Base-by-base conservation (phyloP, 1,140 invertebrate genomes). In the Hesperophylax magnus region DNA sequence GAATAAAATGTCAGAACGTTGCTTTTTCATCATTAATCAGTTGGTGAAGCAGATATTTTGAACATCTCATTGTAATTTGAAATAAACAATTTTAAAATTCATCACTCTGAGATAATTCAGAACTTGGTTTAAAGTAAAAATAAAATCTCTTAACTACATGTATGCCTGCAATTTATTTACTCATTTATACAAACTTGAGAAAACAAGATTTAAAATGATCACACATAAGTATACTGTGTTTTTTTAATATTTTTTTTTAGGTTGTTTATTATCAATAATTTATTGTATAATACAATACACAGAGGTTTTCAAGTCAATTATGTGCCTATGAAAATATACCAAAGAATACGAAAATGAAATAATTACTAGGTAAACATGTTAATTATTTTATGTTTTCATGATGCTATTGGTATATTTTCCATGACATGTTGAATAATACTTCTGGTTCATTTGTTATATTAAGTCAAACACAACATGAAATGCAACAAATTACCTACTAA, bases 111-210 rank as follows among this genome's bases (percentile, higher is more conserved):
- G 1, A 47, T 47, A 14, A 11, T 14, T 47, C 39, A 47, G 9
- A 47, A 47, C 14, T 47, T 47, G 39, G 39, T 47, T 47, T 9
- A 47, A 39, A 47, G 39, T 47, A 47, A 47, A 47, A 47, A 22
- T 22, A 61, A 61, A 18, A 61, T 61, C 58, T 61, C 24, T 61
- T 47, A 6, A 47, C 0, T 47, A 11, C 11, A 2, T n/a, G n/a
- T 47, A 47, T 11, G 65, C 20, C 65, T 52, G 65, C 65, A 34
- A 34, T 69, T 69, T 34, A 18, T 31, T 69, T 69, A 52, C 65
- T 69, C 34, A 34, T n/a, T 39, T 69, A n/a, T 69, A 39, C 31
- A 69, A 18, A 34, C 15, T 34, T 69, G 34, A 15, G 7, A 47
- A 69, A 39, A 52, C 34, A 47, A 34, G 65, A 69, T 69, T 11